Evolutionary conservation across 2,113 vertebrate genomes (phyloP).

Genomic region (Speoplatyrhinus poulsoni): DNA sequence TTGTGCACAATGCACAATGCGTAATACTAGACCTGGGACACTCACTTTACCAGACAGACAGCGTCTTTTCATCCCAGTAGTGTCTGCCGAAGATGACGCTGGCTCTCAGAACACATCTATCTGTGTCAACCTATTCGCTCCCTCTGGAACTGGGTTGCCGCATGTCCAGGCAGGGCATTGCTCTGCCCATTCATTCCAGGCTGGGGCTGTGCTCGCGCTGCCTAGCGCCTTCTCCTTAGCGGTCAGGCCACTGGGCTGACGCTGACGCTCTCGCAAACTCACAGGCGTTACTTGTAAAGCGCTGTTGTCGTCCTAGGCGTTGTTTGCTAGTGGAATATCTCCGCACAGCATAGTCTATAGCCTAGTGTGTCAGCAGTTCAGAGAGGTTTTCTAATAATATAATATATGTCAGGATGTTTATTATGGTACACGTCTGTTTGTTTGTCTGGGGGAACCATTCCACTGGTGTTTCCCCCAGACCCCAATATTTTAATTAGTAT

Average conservation of each 20-base stretch:
- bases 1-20: too few relatives aligned
- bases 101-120: slow-evolving; percentile 2
- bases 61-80: not conserved
- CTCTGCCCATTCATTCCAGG: not conserved
- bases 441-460: slow-evolving; percentile 24
- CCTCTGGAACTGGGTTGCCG: slow-evolving; percentile 30
- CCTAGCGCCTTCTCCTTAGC: slow-evolving; percentile 36
- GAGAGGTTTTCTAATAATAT: not conserved
- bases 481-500: too few relatives aligned
- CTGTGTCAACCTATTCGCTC: slow-evolving; percentile 12
- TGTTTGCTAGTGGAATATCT: slow-evolving; percentile 23
- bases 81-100: not conserved
- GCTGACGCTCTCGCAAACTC: slow-evolving; percentile 37
- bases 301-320: slow-evolving; percentile 26
- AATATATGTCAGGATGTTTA: not conserved
- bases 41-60: too few relatives aligned
- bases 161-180: slow-evolving; percentile 34
- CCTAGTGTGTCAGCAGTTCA: slow-evolving; percentile 35
- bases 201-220: slow-evolving; percentile 26
- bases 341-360: slow-evolving; percentile 6
- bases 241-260: slow-evolving; percentile 23
- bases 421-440: not conserved
- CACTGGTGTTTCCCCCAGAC: not conserved
- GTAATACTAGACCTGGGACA: too few relatives aligned
- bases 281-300: slow-evolving; percentile 49